Conservation (phyloP, 2,888 invertebrate species). For the Acleris cristana region DNA sequence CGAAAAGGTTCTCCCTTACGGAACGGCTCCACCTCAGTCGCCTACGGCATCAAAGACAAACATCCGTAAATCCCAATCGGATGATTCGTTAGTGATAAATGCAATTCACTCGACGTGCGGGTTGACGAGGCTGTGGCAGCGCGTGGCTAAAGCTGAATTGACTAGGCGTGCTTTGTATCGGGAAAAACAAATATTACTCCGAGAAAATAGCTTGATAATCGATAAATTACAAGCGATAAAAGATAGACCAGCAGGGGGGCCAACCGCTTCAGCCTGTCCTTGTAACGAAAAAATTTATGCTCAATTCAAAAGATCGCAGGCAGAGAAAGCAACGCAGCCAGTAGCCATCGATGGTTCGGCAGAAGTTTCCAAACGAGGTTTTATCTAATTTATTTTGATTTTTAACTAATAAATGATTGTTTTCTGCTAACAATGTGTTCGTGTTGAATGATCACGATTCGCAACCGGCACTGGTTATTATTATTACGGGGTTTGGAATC, state of each 20-base stretch:
- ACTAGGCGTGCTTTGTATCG: conserved; percentile 64
- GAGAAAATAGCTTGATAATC: conserved; percentile 63
- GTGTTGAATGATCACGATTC: conserved; percentile 31
- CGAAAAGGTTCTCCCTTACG: conserved; percentile 77
- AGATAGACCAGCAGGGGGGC: conserved; percentile 48
- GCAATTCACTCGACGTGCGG: conserved; percentile 66
- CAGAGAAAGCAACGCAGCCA: conserved; percentile 48
- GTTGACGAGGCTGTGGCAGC: conserved; percentile 71
- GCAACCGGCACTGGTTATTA: conserved; percentile 11
- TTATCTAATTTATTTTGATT: conserved; percentile 20
- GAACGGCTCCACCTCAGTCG: conserved; percentile 54
- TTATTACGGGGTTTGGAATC: conserved; percentile 14
- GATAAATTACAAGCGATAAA: conserved; percentile 51
- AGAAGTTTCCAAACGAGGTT: conserved; percentile 48
- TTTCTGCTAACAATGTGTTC: conserved; percentile 27
- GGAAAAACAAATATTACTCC: conserved; percentile 66
- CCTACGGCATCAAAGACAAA: conserved; percentile 54
- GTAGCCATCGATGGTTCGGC: conserved; percentile 61
- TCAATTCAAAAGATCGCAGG: conserved; percentile 43
- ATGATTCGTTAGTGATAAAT: conserved; percentile 63
- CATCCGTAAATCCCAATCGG: conserved; percentile 55
- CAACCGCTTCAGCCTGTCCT: conserved; percentile 54
- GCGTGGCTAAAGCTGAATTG: conserved; percentile 70
- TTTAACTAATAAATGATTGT: conserved; percentile 37
- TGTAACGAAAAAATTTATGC: conserved; percentile 47